phyloP scores from a whole-genome alignment of 1,140 invertebrate species.

The Agrypnia vestita region DNA sequence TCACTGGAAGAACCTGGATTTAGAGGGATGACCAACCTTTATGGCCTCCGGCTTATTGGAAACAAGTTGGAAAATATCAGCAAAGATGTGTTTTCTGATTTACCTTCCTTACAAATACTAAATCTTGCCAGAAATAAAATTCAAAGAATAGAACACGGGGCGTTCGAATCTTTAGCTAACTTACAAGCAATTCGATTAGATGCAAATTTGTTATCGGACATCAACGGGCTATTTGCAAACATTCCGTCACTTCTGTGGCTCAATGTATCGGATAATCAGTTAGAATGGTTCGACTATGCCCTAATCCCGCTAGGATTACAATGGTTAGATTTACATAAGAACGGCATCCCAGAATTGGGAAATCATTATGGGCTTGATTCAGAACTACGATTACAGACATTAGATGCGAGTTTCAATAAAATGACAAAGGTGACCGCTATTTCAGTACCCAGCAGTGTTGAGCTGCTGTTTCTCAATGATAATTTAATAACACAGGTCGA shows the following conservation, averaged over 20 bases:
- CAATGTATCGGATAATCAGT: conserved; percentile 92
- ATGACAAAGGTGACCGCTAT: conserved; percentile 80
- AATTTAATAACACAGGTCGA: conserved; percentile 86
- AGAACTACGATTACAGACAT: conserved; percentile 81
- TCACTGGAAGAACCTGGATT: conserved; percentile 86
- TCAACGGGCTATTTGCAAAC: conserved; percentile 88
- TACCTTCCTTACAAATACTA: conserved; percentile 88
- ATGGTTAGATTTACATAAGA: conserved; percentile 93
- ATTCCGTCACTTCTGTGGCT: conserved; percentile 89
- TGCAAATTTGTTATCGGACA: conserved; percentile 88
- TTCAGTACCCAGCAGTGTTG: conserved; percentile 84
- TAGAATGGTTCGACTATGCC: conserved; percentile 93
- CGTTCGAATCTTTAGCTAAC: conserved; percentile 85
- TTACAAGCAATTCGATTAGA: conserved; percentile 91
- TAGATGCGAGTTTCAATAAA: conserved; percentile 89
- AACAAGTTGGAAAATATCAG: conserved; percentile 91
- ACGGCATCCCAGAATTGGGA: conserved; percentile 86
- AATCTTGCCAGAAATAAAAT: conserved; percentile 92
- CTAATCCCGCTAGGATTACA: conserved; percentile 86
- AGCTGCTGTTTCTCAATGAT: conserved; percentile 87
- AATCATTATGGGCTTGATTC: conserved; percentile 83
- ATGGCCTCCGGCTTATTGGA: conserved; percentile 88
- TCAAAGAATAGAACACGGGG: conserved; percentile 83
- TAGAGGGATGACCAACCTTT: conserved; percentile 84
- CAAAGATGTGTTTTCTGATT: conserved; percentile 84